Evolutionary conservation across 2,113 vertebrate genomes (phyloP), one percentile per base, ranked within the genome.

Genomic region (Herpailurus yagouaroundi): DNA sequence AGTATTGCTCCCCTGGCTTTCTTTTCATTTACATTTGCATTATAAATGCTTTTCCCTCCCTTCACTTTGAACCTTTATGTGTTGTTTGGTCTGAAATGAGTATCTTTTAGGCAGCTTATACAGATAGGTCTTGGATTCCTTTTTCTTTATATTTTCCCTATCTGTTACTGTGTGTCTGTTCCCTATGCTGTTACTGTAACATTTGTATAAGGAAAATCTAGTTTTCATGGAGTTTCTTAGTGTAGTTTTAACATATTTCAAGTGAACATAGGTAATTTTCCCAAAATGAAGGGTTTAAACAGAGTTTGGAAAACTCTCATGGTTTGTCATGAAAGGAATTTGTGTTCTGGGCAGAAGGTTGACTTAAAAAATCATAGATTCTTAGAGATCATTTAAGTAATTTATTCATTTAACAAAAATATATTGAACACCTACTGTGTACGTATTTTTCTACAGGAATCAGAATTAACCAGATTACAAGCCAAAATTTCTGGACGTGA

Each of bases 401-500:
- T 93, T 93, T 8, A 41, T 89, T 71, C 36, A 93, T 86, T 90
- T 96, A 95, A 92, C 45, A 69, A 69, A 90, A 73, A 89, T 52
- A 2, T 94, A 68, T 87, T 95, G 36, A 92, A 33, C 7, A 95
- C 21, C 52, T 48, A 55, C 38, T 79, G 23, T 97, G 27, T 96
- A 76, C 69, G 14, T 29, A 33, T 97, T 97, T 91, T 91, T 76
- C 55, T 97, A 5, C 90, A 99, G 99, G 99, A 99, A 97, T 99
- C 99, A 7, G 99, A 99, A 98, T 98, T 99, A 96, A 99, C 99
- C 7, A 99, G 98, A 97, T 98, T 99, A 74, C 99, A 99, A 95
- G 98, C 99, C 77, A 98, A 98, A 97, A 98, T 99, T 98, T 99
- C 99, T 95, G 99, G 99, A 93, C 98, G 98, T 96, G 99, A 99